Evolutionary conservation across 2,888 invertebrate genomes (phyloP).

Genomic region (Pasiphila rectangulata): DNA sequence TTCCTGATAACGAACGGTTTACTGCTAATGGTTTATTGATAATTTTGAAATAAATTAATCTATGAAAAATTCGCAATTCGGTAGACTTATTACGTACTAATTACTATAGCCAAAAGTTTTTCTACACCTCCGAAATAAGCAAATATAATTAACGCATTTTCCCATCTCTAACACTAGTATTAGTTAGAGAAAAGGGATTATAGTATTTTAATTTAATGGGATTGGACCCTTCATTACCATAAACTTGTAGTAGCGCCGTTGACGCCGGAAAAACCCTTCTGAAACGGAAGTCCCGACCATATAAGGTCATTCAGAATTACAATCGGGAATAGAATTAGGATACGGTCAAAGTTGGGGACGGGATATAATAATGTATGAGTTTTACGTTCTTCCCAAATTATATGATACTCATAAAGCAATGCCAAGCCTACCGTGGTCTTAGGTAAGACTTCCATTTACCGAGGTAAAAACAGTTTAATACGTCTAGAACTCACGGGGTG

Average conservation of each 20-base stretch:
- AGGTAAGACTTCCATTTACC: no score
- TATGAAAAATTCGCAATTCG: no score
- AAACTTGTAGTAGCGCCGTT: not conserved
- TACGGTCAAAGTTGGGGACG: constrained; percentile 4
- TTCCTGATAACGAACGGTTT: no score
- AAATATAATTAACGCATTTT: not conserved
- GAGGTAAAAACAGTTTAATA: no score
- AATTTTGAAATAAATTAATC: no score
- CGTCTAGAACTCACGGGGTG: no score
- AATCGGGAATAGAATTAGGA: constrained; percentile 7
- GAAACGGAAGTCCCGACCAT: constrained; percentile 10
- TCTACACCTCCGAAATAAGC: not conserved
- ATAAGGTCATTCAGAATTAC: constrained; percentile 16
- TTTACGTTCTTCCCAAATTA: not conserved
- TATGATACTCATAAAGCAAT: no score
- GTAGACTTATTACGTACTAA: no score
- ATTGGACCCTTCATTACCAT: constrained; percentile 9
- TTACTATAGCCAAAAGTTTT: no score
- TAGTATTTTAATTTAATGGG: not conserved
- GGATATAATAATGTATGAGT: constrained; percentile 8
- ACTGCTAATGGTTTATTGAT: no score
- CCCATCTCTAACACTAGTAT: no score
- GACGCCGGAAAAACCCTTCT: constrained; percentile 19
- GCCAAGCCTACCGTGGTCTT: no score
- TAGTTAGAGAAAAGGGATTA: not conserved